Conservation (phyloP, 53 echinoderm and acorn worm species). For the Arbacia lixula region DNA sequence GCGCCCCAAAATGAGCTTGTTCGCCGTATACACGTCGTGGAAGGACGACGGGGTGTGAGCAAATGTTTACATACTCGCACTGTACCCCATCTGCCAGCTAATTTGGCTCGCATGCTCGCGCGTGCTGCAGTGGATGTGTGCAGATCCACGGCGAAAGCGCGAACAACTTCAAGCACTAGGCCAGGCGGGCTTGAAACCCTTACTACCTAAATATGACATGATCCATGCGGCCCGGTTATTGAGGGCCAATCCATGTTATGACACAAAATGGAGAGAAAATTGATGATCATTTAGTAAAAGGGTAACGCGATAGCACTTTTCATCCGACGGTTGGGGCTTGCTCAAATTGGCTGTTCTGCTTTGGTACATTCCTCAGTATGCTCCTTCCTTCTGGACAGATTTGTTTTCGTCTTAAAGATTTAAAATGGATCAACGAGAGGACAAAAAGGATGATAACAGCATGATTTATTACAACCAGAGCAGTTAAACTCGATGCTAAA, state of each 20-base stretch:
- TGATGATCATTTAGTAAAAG: slow-evolving; percentile 39
- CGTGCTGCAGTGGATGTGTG: not conserved
- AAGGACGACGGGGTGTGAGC: not conserved
- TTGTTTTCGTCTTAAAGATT: too few species aligned
- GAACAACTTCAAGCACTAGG: not conserved
- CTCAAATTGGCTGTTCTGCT: not conserved
- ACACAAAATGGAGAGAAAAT: slow-evolving; percentile 34
- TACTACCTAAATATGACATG: too few species aligned
- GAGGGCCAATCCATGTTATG: slow-evolving; percentile 42
- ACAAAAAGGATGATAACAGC: too few species aligned
- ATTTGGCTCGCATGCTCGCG: slow-evolving; percentile 1
- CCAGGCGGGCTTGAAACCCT: too few species aligned
- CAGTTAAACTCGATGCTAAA: too few species aligned
- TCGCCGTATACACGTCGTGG: slow-evolving; percentile 19
- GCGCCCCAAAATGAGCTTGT: slow-evolving; percentile 37
- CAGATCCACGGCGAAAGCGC: slow-evolving; percentile 1
- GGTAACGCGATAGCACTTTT: slow-evolving; percentile 38
- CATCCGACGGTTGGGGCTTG: too few species aligned
- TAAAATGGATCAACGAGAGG: too few species aligned
- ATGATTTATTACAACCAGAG: too few species aligned
- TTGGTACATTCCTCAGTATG: too few species aligned
- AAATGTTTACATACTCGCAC: slow-evolving; percentile 49
- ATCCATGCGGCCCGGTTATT: too few species aligned
- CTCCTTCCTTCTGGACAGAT: too few species aligned
- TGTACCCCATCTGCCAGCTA: slow-evolving; percentile 15